These are phyloP conservation scores for Lipophrys pholis DNA, from an alignment of 2,113 vertebrate species.

Conservation along the genomic window DNA sequence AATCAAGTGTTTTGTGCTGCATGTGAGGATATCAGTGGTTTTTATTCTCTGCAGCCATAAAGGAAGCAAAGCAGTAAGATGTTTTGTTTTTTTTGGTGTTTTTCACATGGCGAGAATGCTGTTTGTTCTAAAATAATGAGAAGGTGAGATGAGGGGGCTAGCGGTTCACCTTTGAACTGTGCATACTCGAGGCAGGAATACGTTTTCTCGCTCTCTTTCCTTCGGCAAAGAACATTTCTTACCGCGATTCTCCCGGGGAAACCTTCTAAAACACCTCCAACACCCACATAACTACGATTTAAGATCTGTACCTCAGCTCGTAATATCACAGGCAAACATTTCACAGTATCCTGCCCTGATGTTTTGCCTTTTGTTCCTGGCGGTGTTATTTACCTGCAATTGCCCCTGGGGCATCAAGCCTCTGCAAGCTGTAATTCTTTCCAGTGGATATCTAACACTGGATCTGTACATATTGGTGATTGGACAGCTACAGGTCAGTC, in stretches of 20 bases:
- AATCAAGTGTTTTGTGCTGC: slow-evolving; percentile 6
- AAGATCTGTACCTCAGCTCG: slow-evolving; percentile 57
- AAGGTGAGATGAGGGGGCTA: slow-evolving; percentile 47
- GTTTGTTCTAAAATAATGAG: slow-evolving; percentile 60
- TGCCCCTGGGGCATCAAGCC: slow-evolving; percentile 28
- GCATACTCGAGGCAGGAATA: slow-evolving; percentile 37
- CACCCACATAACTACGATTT: slow-evolving; percentile 71
- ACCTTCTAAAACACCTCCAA: slow-evolving; percentile 72
- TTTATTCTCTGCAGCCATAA: slow-evolving; percentile 12
- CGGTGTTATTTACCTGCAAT: slow-evolving; percentile 39
- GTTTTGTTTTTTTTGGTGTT: slow-evolving; percentile 12
- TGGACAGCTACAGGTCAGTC: slow-evolving; percentile 32
- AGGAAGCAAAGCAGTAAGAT: slow-evolving; percentile 5
- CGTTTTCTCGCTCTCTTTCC: slow-evolving; percentile 54
- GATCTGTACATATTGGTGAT: slow-evolving; percentile 6
- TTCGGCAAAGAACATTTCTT: slow-evolving; percentile 70
- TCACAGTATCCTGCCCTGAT: slow-evolving; percentile 36
- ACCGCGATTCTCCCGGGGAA: slow-evolving; percentile 55
- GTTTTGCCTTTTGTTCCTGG: slow-evolving; percentile 33
- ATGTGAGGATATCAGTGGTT: slow-evolving; percentile 1
- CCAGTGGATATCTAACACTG: slow-evolving; percentile 14
- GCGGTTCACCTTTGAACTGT: slow-evolving; percentile 59
- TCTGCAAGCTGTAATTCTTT: slow-evolving; percentile 5
- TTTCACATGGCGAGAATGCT: slow-evolving; percentile 32
- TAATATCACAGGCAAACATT: slow-evolving; percentile 59